Base-by-base conservation (phyloP, 2,888 invertebrate species). In the Drosophila maculinotata region DNA sequence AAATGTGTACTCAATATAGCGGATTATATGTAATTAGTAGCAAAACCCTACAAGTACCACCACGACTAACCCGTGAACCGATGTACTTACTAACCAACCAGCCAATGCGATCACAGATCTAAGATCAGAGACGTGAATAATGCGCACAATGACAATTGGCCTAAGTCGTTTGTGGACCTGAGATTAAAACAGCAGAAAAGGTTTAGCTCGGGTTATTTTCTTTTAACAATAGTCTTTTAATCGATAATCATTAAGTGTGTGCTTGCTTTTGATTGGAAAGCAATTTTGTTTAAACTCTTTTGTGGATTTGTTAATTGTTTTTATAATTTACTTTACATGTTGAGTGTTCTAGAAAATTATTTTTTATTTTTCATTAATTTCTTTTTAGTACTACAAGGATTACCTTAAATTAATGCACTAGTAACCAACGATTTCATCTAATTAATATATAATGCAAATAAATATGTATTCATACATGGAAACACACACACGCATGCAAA, bases 21-120 rank as follows among this genome's bases (percentile, higher is more conserved):
- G 83, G 81, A 79, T 88, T 65, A 81, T 77, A 68, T 57, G 79
- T 79, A 89, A 86, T 89, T 90, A 88, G 84, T 77, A 77, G 72
- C 51, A 80, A 88, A 83, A 42, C 81, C 82, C 31, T 71, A 76
- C 80, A 82, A 82, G 80, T 82, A 69, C 62, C 20, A 1, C 4
- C 4, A 0, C 15, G 36, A 30, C 49, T 62, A 35, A 58, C 23
- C 54, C 28, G n/a, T 12, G 33, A 56, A 41, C 52, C 49, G 49
- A 6, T 44, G 33, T 7, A 23, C 26, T 28, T 12, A 36, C 38
- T 25, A 44, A 33, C 39, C 38, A 44, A 33, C 39, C 38, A 54
- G 20, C 45, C 26, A 47, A 17, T 38, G 35, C 35, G 53, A 58
- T 64, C 70, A 36, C 15, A 42, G 44, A 41, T n/a, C n/a, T n/a